A percentile compares a stretch with the other conserved stretches of the same genome.
These are phyloP conservation scores for Cossypha caffra DNA, from an alignment of 2,797 vertebrate genomes.

Conservation along the genomic window DNA sequence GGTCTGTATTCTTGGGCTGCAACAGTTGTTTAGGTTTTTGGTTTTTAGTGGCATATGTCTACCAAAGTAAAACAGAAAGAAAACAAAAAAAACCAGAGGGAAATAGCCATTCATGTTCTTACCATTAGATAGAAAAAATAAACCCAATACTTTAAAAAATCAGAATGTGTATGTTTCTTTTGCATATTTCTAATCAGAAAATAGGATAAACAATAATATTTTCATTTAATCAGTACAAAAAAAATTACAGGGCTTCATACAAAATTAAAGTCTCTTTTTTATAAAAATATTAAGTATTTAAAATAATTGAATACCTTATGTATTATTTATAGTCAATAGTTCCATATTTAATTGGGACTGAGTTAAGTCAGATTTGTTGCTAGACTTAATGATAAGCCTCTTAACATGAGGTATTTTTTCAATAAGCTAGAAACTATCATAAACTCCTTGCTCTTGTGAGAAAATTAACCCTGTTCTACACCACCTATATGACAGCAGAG, in stretches of 20 bases:
- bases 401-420: background rate
- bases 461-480: background rate
- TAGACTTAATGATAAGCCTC: background rate
- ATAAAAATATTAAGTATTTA: background rate
- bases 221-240: background rate
- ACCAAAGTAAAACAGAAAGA: background rate
- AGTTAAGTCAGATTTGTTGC: background rate
- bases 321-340: background rate
- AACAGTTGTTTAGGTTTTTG: slow-evolving; percentile 12
- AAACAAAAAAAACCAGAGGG: background rate
- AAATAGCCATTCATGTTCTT: background rate
- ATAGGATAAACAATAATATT: background rate
- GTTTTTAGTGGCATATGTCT: background rate
- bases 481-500: background rate
- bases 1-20: background rate
- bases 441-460: background rate
- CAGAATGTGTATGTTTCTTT: background rate
- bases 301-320: background rate
- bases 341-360: background rate
- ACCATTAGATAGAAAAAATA: background rate
- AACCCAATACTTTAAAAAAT: background rate
- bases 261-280: background rate
- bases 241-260: background rate
- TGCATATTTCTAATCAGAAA: background rate
- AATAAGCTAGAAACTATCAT: background rate